Conservation (phyloP, 2,797 vertebrate species). For the Babyrousa celebensis region DNA sequence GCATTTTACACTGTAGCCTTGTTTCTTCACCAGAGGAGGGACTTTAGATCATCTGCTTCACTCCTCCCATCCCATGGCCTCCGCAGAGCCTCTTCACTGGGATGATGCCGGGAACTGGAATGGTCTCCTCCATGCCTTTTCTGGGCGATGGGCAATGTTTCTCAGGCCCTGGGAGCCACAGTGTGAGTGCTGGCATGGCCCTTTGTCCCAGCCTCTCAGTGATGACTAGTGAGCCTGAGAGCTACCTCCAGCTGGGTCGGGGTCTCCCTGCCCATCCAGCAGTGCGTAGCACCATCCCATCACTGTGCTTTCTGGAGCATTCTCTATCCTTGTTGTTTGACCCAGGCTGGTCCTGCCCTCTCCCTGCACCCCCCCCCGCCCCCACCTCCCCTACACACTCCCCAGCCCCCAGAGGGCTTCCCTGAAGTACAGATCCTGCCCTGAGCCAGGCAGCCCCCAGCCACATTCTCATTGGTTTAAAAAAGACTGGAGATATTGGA, state of each 20-base stretch:
- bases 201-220: neutral
- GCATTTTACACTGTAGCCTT: neutral
- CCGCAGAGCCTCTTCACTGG: neutral
- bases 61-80: neutral
- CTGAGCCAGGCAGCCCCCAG: accelerated
- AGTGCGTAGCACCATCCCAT: neutral
- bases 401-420: neutral
- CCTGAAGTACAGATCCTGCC: neutral
- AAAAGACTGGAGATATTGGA: conserved; percentile 21
- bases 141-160: neutral
- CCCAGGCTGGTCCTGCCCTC: neutral
- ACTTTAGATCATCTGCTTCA: neutral
- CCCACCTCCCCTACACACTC: too few relatives aligned
- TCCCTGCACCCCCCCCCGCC: too few relatives aligned
- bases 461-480: neutral
- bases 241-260: neutral
- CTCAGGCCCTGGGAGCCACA: neutral
- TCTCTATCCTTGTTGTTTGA: neutral
- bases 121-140: neutral
- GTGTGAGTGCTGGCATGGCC: too few relatives aligned
- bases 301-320: neutral
- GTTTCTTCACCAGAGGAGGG: neutral
- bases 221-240: neutral
- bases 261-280: neutral
- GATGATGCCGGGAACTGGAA: neutral